Evolutionary conservation across 2,888 invertebrate species (phyloP).

Genomic region (Amphimallon solstitiale): DNA sequence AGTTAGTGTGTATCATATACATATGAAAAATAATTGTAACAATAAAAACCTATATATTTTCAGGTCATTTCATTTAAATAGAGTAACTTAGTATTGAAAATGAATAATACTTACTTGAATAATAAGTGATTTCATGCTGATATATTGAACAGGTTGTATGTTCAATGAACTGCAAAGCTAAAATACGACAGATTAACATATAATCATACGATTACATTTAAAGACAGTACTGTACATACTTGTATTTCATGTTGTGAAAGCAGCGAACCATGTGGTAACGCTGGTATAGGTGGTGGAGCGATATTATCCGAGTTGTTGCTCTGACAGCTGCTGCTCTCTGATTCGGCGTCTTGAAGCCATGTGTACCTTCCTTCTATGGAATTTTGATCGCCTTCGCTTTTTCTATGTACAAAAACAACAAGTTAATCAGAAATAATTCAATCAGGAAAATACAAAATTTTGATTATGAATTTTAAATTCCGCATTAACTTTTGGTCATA

Average conservation of each 20-base stretch:
- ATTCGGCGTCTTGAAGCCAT: conserved; percentile 75
- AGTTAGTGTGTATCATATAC: too few species aligned
- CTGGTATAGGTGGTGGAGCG: conserved; percentile 41
- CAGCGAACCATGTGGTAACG: conserved; percentile 58
- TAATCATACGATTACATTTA: conserved; percentile 7
- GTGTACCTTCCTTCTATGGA: conserved; percentile 89
- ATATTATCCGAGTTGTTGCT: conserved; percentile 58
- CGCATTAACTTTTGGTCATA: too few species aligned
- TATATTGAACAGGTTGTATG: conserved; percentile 87
- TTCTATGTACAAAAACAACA: conserved; percentile 66
- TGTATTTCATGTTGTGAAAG: conserved; percentile 76
- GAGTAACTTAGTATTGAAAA: not conserved
- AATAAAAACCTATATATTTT: too few species aligned
- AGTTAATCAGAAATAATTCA: too few species aligned
- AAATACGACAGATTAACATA: conserved; percentile 50
- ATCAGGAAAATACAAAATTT: too few species aligned
- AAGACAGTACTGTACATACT: conserved; percentile 60
- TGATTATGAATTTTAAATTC: too few species aligned
- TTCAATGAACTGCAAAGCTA: conserved; percentile 81
- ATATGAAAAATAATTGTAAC: too few species aligned
- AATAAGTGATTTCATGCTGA: conserved; percentile 87
- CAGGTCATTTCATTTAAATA: conserved; percentile 19
- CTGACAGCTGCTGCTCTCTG: conserved; percentile 66
- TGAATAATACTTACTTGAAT: conserved; percentile 67
- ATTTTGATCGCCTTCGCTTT: conserved; percentile 80